Evolutionary conservation across 2,113 vertebrate genomes (phyloP).

Genomic region (Rhineura floridana): DNA sequence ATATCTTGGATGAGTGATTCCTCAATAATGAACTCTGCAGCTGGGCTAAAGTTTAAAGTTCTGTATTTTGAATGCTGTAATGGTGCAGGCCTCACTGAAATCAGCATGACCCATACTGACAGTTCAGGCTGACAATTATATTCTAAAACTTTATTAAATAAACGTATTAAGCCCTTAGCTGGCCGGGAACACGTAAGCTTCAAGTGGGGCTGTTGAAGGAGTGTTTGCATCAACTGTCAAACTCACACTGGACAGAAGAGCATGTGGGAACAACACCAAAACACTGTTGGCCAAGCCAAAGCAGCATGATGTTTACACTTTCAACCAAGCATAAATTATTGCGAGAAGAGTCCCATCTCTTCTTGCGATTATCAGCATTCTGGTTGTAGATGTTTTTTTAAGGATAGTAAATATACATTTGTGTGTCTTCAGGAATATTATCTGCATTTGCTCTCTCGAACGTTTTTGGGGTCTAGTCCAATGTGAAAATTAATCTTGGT

Average conservation of each 20-base stretch:
- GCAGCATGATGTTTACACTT: background rate
- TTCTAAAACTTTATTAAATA: background rate
- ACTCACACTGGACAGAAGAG: background rate
- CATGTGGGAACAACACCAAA: background rate
- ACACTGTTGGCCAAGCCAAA: rapidly evolving
- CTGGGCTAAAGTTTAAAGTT: background rate
- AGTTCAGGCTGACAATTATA: background rate
- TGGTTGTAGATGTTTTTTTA: background rate
- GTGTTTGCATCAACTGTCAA: background rate
- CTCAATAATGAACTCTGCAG: background rate
- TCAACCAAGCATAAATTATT: background rate
- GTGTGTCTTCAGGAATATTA: background rate
- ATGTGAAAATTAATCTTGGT: background rate
- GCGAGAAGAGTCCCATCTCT: background rate
- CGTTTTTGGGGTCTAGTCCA: background rate
- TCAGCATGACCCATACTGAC: background rate
- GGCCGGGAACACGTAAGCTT: rapidly evolving
- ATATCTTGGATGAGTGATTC: rapidly evolving
- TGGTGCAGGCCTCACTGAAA: background rate
- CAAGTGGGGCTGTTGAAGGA: background rate
- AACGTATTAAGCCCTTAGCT: background rate
- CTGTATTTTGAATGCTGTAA: background rate
- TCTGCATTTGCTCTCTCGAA: background rate
- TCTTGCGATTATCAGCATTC: background rate
- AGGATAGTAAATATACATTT: background rate